A percentile compares a stretch with the other conserved stretches of the same genome.
Evolutionary conservation across 2,113 vertebrate species (phyloP).

Genomic region (Bombycilla garrulus): DNA sequence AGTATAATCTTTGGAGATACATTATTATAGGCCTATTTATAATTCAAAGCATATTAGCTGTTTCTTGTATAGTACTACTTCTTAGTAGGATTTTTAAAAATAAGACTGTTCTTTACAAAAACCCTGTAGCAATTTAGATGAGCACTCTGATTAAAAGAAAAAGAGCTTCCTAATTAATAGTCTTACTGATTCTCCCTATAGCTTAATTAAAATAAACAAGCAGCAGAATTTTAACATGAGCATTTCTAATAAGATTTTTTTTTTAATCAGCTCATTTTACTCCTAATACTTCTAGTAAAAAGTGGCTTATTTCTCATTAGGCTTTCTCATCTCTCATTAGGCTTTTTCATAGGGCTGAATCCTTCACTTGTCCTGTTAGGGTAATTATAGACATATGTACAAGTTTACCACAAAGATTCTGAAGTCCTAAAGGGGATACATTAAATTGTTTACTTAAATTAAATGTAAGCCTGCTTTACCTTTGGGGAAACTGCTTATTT

Average conservation of each 20-base stretch:
- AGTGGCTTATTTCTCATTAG: conserved; percentile 2
- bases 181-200: background rate
- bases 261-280: conserved; percentile 20
- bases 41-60: conserved; percentile 12
- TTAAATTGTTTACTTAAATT: conserved; percentile 5
- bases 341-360: background rate
- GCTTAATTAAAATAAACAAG: conserved; percentile 43
- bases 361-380: background rate
- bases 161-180: conserved; percentile 1
- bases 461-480: conserved; percentile 3
- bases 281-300: conserved; percentile 4
- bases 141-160: background rate
- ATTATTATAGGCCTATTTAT: conserved; percentile 17
- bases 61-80: background rate
- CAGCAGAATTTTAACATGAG: conserved; percentile 7
- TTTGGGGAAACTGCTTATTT: background rate
- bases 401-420: background rate
- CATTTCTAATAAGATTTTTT: background rate
- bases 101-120: background rate
- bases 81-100: background rate
- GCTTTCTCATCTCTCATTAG: background rate
- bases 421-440: background rate
- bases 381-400: conserved; percentile 23
- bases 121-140: conserved; percentile 3
- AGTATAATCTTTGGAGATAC: background rate